Evolutionary conservation across 2,888 invertebrate species (phyloP).

Genomic region (Eilema depressum): DNA sequence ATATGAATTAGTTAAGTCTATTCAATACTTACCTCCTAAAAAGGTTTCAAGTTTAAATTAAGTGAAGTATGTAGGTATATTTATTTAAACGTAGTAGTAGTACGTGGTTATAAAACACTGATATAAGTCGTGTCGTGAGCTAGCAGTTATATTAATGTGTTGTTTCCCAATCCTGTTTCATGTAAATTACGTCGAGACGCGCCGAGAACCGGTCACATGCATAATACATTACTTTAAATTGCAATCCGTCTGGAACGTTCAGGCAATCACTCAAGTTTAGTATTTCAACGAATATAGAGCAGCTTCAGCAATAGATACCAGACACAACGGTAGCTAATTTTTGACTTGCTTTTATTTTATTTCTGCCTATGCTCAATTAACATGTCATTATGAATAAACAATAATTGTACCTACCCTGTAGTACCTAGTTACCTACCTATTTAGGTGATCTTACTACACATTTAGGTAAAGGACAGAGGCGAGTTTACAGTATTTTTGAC

Average conservation of each 20-base stretch:
- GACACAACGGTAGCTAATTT: constrained; percentile 1
- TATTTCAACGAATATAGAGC: constrained; percentile 8
- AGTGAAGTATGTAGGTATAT: no score
- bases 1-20: no score
- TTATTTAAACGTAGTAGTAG: neutral
- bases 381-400: no score
- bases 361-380: neutral
- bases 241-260: neutral
- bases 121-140: neutral
- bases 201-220: constrained; percentile 39
- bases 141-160: neutral
- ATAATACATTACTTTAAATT: constrained; percentile 41
- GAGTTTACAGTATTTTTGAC: no score
- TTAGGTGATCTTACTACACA: no score
- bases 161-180: constrained; percentile 20
- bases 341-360: neutral
- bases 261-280: neutral
- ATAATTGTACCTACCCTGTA: no score
- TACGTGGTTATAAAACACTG: neutral
- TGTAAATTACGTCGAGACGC: constrained; percentile 33
- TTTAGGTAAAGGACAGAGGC: no score
- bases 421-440: no score
- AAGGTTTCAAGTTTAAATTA: no score
- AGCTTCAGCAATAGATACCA: constrained; percentile 1
- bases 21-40: no score